Conservation (phyloP, 2,113 vertebrate species). For the Hippotragus niger region DNA sequence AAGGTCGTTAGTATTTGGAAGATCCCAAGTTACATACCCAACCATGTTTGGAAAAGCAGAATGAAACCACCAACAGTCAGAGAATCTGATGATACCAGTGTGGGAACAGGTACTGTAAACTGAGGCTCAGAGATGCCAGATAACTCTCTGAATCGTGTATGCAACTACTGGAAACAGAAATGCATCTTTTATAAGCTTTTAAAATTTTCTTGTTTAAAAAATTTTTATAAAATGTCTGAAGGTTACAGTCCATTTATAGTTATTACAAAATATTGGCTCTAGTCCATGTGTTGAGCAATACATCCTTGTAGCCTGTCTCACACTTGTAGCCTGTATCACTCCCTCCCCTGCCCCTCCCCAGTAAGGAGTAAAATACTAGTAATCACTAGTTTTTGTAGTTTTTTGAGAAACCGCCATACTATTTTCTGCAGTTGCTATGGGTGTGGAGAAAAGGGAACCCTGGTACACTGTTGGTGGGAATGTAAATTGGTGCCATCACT, state of each 20-base stretch:
- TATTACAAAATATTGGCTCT: not conserved
- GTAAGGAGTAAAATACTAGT: not conserved
- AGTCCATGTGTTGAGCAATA: not conserved
- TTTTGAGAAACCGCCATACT: not conserved
- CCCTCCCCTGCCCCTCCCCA: not conserved
- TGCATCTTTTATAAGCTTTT: not conserved
- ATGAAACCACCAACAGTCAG: not conserved
- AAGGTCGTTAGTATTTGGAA: not conserved
- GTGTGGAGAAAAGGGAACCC: not conserved
- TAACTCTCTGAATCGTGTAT: accelerated
- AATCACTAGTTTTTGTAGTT: not conserved
- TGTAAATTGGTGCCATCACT: not conserved
- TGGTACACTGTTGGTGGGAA: not conserved
- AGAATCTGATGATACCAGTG: not conserved
- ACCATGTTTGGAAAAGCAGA: not conserved
- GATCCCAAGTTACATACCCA: not conserved
- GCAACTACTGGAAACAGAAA: not conserved
- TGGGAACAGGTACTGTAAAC: accelerated
- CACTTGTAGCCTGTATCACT: not conserved
- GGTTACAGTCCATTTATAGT: not conserved
- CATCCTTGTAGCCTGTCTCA: not conserved
- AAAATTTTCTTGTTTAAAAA: not conserved
- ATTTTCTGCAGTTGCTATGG: not conserved
- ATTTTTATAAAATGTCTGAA: not conserved
- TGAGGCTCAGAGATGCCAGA: not conserved